Conservation (phyloP, 2,888 invertebrate species). For the Gasteruption jaculator region DNA sequence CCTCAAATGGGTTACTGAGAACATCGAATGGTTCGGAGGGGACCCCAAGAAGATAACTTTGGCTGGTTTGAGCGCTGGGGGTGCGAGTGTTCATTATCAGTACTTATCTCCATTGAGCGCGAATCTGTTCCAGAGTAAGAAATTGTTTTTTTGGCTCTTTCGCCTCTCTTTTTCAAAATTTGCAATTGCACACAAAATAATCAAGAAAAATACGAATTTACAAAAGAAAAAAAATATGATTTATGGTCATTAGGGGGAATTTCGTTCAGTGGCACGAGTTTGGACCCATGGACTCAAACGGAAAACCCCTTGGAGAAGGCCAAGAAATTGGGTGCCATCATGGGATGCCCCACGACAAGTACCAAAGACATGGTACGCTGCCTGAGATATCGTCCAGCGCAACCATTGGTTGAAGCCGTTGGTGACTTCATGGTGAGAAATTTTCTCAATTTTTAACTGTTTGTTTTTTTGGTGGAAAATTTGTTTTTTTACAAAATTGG, state of each 20-base stretch:
- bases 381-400: conserved; percentile 60
- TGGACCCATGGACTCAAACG: conserved; percentile 54
- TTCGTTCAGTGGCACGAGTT: conserved; percentile 67
- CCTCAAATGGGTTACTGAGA: conserved; percentile 65
- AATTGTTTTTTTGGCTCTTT: neutral
- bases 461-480: neutral
- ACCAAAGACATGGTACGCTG: conserved; percentile 61
- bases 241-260: conserved; percentile 53
- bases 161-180: no score
- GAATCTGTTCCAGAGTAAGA: conserved; percentile 52
- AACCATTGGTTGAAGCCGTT: conserved; percentile 58
- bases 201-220: no score
- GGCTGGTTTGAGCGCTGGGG: conserved; percentile 70
- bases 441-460: neutral
- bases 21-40: conserved; percentile 69
- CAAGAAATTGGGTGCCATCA: conserved; percentile 56
- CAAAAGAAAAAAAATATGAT: no score
- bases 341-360: conserved; percentile 61
- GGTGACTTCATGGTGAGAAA: conserved; percentile 57
- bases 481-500: no score
- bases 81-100: conserved; percentile 71
- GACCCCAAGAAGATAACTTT: conserved; percentile 67
- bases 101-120: conserved; percentile 61
- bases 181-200: no score
- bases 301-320: conserved; percentile 56